Conservation (phyloP, 1,140 invertebrate species). For the Phenacoccus solenopsis region DNA sequence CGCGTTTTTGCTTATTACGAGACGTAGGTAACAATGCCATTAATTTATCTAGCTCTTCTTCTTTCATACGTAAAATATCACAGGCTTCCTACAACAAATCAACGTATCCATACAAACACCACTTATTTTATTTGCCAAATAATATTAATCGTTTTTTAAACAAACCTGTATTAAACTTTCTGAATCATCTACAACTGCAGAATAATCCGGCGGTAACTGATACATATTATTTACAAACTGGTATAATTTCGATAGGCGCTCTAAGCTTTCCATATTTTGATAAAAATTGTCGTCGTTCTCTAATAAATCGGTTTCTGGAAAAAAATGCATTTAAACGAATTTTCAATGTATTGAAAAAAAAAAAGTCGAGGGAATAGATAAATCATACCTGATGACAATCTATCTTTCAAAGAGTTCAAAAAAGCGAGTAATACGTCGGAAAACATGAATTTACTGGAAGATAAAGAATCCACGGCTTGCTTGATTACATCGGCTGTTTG, state of each 20-base stretch:
- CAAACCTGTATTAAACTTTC: conserved; percentile 22
- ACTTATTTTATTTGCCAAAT: not conserved
- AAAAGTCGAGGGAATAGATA: conserved; percentile 15
- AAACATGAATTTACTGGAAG: conserved; percentile 45
- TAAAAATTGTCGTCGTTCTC: conserved; percentile 29
- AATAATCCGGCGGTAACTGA: conserved; percentile 33
- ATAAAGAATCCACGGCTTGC: conserved; percentile 56
- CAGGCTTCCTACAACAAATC: conserved; percentile 20
- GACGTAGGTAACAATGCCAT: conserved; percentile 6
- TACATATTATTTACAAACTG: conserved; percentile 32
- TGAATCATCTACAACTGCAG: conserved; percentile 29
- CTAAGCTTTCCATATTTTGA: conserved; percentile 31
- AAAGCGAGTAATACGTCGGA: conserved; percentile 36
- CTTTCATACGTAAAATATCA: conserved; percentile 21
- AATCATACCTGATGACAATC: not conserved
- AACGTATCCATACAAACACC: no score
- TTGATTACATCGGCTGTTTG: conserved; percentile 57
- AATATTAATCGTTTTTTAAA: not conserved
- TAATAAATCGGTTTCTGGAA: conserved; percentile 31
- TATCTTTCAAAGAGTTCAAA: conserved; percentile 20
- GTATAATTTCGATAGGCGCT: conserved; percentile 36
- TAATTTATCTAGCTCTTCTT: conserved; percentile 23
- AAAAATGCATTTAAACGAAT: conserved; percentile 7
- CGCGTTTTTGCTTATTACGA: conserved; percentile 7
- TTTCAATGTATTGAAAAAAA: not conserved